A percentile compares a stretch with the other conserved stretches of the same genome.
Evolutionary conservation across 2,113 vertebrate species (phyloP).

Genomic region (Pandion haliaetus): DNA sequence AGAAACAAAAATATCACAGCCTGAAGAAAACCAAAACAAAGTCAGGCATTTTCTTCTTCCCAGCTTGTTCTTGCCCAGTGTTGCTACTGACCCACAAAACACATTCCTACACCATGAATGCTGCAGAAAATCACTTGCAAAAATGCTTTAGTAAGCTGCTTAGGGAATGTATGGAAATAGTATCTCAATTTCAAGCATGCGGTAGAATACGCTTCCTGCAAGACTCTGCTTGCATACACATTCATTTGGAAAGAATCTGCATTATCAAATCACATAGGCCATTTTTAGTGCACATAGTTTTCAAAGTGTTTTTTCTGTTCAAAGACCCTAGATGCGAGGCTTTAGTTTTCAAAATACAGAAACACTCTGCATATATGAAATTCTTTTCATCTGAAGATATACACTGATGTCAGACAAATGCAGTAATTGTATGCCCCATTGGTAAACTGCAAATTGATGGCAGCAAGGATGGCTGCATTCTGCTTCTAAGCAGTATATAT

Average conservation of each 20-base stretch:
- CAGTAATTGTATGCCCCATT: neutral
- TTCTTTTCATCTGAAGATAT: neutral
- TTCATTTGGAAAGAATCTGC: slow-evolving; percentile 11
- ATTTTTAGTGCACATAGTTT: neutral
- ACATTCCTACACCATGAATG: neutral
- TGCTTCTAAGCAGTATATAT: neutral
- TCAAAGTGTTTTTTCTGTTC: neutral
- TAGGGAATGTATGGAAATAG: neutral
- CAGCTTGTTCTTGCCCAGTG: neutral
- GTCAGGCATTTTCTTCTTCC: neutral
- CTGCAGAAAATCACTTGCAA: slow-evolving; percentile 1
- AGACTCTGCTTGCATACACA: slow-evolving; percentile 1
- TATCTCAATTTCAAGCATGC: neutral
- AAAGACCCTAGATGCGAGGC: neutral
- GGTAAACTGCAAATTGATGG: neutral
- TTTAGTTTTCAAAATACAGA: neutral
- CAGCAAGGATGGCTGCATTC: neutral
- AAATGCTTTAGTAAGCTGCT: neutral
- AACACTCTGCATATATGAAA: neutral
- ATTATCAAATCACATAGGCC: neutral
- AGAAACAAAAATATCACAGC: neutral
- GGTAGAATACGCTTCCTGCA: neutral
- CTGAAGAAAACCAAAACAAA: neutral
- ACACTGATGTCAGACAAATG: neutral
- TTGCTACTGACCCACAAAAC: neutral